Base-by-base conservation (phyloP, 2,797 vertebrate species). In the Sebastes alutus region DNA sequence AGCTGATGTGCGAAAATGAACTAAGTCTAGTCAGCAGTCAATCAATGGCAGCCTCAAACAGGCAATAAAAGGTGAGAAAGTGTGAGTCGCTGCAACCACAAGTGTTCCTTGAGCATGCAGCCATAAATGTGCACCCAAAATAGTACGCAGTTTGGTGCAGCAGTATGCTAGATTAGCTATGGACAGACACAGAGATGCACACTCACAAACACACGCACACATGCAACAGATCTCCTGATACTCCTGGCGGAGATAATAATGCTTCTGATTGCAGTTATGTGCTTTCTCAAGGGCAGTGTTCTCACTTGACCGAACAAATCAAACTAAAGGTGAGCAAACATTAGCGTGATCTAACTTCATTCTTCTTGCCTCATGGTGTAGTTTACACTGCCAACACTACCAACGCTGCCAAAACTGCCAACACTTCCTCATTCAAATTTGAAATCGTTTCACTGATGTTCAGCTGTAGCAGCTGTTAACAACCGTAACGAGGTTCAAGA, bases 391-490 rank as follows among this genome's bases (percentile, higher is more conserved):
- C 42, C 42, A 66, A 69, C 13, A 14, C 22, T 33, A 5, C 25
- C 38, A 66, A 35, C 55, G 55, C 5, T 6, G 32, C 29, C 42
- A 66, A 69, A 7, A 16, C 22, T 27, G 6, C 25, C 38, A 66
- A 49, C 55, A 61, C 7, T 7, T 22, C 4, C 6, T 20, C 13
- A 16, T 49, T 72, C 23, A 72, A 20, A 80, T 42, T 8, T 35
- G 10, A 61, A 80, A 73, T 10, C 9, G 27, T 72, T 72, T 23
- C 38, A 22, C 12, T 42, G 35, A 61, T 69, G 49, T 63, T 76
- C 10, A 72, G 80, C 61, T 61, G 49, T 12, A 55, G 62, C 80
- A 81, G 63, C n/a, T 79, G 74, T 55, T 74, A 79, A 75, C 49
- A 72, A 65, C 42, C 60, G 42, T 61, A 73, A 58, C 22, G 22